Evolutionary conservation across 2,888 invertebrate species (phyloP).

Genomic region (Lasioglossum lativentre): DNA sequence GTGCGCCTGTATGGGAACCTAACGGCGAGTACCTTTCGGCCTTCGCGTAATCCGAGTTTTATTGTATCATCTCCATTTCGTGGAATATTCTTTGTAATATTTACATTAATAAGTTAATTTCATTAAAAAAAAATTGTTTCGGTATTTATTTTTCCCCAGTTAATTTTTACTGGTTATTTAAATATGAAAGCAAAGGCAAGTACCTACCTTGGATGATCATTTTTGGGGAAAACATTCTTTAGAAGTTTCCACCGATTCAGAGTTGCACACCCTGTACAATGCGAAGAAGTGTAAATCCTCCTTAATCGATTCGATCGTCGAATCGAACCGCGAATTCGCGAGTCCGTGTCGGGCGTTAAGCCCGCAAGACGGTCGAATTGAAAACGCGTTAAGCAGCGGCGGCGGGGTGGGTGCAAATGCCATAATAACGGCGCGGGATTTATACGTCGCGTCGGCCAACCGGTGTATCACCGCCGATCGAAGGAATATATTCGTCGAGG

Average conservation of each 20-base stretch:
- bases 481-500: slow-evolving; percentile 65
- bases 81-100: too few species aligned
- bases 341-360: too few species aligned
- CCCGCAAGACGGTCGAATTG: neutral
- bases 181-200: too few species aligned
- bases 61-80: slow-evolving; percentile 48
- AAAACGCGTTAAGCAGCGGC: slow-evolving; percentile 13
- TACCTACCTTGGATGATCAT: too few species aligned
- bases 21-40: slow-evolving; percentile 18
- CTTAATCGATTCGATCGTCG: neutral
- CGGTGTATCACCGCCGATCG: slow-evolving; percentile 48
- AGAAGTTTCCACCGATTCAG: too few species aligned
- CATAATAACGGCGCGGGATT: slow-evolving; percentile 28
- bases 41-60: slow-evolving; percentile 48
- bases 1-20: neutral
- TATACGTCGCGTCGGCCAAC: slow-evolving; percentile 25
- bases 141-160: too few species aligned
- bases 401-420: neutral
- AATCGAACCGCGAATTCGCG: neutral
- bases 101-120: too few species aligned
- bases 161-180: too few species aligned
- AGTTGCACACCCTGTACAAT: neutral
- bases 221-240: too few species aligned
- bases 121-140: too few species aligned
- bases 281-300: neutral